These are phyloP conservation scores for Leuciscus waleckii DNA, from an alignment of 2,797 vertebrate species.

Conservation along the genomic window DNA sequence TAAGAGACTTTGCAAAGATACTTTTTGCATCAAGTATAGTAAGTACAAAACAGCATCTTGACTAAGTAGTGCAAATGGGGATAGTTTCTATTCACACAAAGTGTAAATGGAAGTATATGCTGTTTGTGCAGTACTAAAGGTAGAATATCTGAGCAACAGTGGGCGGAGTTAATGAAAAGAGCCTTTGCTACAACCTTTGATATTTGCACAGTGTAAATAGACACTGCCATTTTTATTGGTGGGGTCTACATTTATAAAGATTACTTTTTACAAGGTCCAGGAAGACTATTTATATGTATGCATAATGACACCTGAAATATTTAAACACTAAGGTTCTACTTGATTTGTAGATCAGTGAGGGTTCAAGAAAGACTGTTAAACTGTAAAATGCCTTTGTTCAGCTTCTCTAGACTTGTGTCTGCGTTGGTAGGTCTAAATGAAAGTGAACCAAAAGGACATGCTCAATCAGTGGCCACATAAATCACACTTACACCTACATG, in stretches of 20 bases:
- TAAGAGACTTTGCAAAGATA: neutral
- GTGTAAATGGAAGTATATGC: neutral
- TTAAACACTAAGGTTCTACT: neutral
- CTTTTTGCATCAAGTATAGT: neutral
- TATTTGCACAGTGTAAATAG: neutral
- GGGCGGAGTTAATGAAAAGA: neutral
- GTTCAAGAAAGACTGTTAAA: constrained; percentile 5
- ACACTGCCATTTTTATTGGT: neutral
- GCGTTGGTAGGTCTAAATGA: constrained; percentile 20
- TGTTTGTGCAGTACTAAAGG: neutral
- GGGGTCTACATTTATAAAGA: no score
- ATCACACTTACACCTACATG: constrained; percentile 45
- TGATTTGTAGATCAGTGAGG: neutral
- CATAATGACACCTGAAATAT: neutral
- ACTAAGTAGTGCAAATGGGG: neutral
- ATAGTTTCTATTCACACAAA: neutral
- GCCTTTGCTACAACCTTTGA: neutral
- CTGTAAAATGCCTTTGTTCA: constrained; percentile 9
- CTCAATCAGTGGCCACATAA: constrained; percentile 41
- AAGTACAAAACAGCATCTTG: neutral
- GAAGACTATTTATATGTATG: neutral
- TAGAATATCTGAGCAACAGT: neutral
- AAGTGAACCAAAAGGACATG: constrained; percentile 18
- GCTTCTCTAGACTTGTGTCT: neutral
- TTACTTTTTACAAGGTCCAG: neutral